phyloP scores from a whole-genome alignment of 2,888 invertebrate genomes.

The Furcula furcula region DNA sequence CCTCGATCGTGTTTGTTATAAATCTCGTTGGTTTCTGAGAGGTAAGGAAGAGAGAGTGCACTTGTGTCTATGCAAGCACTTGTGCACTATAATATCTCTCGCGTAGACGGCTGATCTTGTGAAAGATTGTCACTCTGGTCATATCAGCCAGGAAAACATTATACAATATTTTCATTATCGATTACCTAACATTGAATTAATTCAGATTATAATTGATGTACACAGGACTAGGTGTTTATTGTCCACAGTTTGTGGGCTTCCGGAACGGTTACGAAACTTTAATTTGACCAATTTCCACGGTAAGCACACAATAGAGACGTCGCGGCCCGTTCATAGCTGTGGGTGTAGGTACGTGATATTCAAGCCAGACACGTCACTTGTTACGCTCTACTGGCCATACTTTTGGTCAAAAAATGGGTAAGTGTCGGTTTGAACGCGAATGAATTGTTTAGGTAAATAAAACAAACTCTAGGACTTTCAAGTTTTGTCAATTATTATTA shows the following conservation, averaged over 20 bases:
- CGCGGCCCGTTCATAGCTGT: slow-evolving; percentile 29
- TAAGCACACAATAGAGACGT: slow-evolving; percentile 42
- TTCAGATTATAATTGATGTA: no score
- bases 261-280: slow-evolving; percentile 51
- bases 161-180: no score
- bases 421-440: not conserved
- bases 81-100: no score
- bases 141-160: no score
- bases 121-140: no score
- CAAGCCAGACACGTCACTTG: slow-evolving; percentile 28
- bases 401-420: slow-evolving; percentile 20
- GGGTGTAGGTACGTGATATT: slow-evolving; percentile 35
- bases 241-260: slow-evolving; percentile 28
- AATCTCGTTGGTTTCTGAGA: no score
- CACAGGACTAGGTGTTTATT: no score
- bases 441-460: slow-evolving; percentile 3
- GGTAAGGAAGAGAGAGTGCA: no score
- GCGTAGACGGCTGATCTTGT: no score
- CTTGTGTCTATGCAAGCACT: no score
- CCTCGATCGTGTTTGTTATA: no score
- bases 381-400: slow-evolving; percentile 30
- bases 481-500: slow-evolving; percentile 1
- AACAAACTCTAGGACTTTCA: not conserved
- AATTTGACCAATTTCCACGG: slow-evolving; percentile 52
- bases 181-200: no score